phyloP scores from a whole-genome alignment of 2,113 vertebrate species.

The Anhinga anhinga region DNA sequence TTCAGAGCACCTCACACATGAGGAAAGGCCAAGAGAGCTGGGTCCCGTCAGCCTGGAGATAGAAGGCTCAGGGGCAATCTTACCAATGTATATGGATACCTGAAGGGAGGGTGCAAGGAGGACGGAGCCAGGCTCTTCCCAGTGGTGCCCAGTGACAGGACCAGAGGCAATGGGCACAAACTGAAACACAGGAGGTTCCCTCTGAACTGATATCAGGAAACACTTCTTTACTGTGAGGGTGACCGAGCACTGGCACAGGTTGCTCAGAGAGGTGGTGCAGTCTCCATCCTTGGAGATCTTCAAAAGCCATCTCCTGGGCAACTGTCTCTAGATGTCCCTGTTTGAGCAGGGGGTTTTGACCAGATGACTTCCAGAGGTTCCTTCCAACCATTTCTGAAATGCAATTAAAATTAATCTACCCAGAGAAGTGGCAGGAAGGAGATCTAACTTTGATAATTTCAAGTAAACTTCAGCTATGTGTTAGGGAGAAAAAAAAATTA shows the following conservation, averaged over 20 bases:
- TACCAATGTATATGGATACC: neutral
- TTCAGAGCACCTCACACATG: neutral
- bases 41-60: neutral
- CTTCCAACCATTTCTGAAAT: neutral
- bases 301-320: neutral
- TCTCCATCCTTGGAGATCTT: neutral
- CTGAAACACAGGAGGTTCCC: neutral
- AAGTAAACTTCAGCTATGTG: neutral
- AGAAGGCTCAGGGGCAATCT: neutral
- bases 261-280: neutral
- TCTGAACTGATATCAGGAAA: neutral
- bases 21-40: neutral
- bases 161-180: neutral
- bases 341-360: neutral
- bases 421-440: neutral
- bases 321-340: neutral
- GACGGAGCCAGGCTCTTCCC: neutral
- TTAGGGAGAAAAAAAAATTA: neutral
- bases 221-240: neutral
- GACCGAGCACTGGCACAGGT: neutral
- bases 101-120: neutral
- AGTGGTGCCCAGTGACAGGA: neutral
- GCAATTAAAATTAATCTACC: neutral
- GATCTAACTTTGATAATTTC: neutral
- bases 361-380: neutral